These are phyloP conservation scores for Anagyrus pseudococci DNA, from an alignment of 2,888 invertebrate species.

Conservation along the genomic window DNA sequence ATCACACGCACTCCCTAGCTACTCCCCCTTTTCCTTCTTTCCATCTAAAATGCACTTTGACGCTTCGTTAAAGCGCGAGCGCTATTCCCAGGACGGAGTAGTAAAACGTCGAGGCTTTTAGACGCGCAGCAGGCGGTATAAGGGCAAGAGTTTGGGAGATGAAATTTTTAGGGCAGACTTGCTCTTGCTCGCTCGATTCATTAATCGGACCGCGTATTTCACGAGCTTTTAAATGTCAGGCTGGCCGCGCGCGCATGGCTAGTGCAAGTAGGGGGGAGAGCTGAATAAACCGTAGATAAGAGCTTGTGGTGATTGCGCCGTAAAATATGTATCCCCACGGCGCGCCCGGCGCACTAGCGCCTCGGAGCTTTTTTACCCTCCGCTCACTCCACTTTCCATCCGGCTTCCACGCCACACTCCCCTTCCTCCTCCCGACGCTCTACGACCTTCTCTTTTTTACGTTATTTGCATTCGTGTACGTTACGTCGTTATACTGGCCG, in stretches of 20 bases:
- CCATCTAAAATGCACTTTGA: too few species aligned
- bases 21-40: too few species aligned
- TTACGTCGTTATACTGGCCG: constrained; percentile 18
- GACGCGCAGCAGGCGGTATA: neutral
- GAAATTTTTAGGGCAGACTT: constrained; percentile 29
- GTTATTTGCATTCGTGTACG: constrained; percentile 10
- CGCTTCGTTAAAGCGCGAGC: too few species aligned
- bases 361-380: constrained; percentile 41
- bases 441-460: constrained; percentile 37
- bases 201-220: constrained; percentile 28
- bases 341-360: constrained; percentile 41
- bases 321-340: constrained; percentile 59
- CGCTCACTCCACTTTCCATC: constrained; percentile 31
- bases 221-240: constrained; percentile 10
- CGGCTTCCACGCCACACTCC: too few species aligned
- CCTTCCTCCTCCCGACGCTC: constrained; percentile 18
- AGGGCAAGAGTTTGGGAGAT: neutral
- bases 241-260: constrained; percentile 1
- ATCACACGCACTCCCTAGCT: too few species aligned
- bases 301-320: constrained; percentile 58
- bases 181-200: constrained; percentile 4
- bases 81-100: too few species aligned
- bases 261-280: constrained; percentile 37
- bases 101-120: too few species aligned
- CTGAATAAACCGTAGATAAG: constrained; percentile 60